Base-by-base conservation (phyloP, 2,113 vertebrate species). In the Anthoscopus minutus region DNA sequence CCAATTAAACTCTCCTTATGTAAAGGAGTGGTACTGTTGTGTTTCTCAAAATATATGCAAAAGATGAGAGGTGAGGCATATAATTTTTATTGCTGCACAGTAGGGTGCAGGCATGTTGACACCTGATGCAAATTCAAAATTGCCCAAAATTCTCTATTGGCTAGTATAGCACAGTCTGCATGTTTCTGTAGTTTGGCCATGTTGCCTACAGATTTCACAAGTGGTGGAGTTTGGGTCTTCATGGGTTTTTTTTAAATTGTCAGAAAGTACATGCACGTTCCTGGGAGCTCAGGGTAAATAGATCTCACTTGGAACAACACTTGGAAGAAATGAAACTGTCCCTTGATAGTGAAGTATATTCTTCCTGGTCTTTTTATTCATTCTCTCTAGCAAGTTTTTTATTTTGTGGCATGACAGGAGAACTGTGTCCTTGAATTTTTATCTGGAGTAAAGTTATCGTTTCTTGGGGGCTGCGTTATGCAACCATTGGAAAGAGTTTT, bases 241-340 rank as follows among this genome's bases (percentile, higher is more conserved):
- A 7, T 24, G 51, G 5, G 1, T 33, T 91, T 62, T 47, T 83
- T 71, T 37, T 5, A 17, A 81, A 51, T 42, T 60, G 10, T 22
- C 15, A 5, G 31, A 78, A 92, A 78, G 56, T 44, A 54, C 0
- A 0, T 25, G 33, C 58, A 20, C 0, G 1, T 65, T 71, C 40
- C 45, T 51, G 27, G 53, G 42, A 65, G 22, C 28, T 83, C 15
- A 35, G 74, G 56, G 54, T 73, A 93, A 81, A 48, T 27, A 50
- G 33, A 83, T 22, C 24, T 74, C 11, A 7, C 57, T 88, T 80
- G 40, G 64, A 81, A 70, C 65, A 91, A 69, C 17, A 25, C 42
- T 85, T 70, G 51, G 64, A 65, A 88, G 86, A 95, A 93, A 47
- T 37, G 18, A 81, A 88, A 64, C 28, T 65, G 25, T 13, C 47